These are phyloP conservation scores for Brachyistius frenatus DNA, from an alignment of 2,113 vertebrate genomes.

Conservation along the genomic window DNA sequence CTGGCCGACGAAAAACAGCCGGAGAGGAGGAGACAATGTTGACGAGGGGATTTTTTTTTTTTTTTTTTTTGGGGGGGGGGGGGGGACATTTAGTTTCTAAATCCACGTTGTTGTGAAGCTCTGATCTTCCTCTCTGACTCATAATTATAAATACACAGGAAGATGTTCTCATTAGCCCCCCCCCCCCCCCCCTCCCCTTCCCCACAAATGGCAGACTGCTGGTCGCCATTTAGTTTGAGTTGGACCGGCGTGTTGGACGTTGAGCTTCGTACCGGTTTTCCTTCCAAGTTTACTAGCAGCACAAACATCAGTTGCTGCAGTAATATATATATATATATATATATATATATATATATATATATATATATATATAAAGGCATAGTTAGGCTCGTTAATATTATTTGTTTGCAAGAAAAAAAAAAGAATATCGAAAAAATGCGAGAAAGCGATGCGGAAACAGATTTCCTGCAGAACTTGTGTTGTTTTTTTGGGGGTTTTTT, in stretches of 20 bases:
- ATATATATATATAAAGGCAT: too few relatives aligned
- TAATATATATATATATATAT: too few relatives aligned
- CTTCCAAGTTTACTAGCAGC: not conserved
- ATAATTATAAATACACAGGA: constrained; percentile 54
- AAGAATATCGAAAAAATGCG: too few relatives aligned
- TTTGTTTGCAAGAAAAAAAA: too few relatives aligned
- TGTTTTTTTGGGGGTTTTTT: too few relatives aligned
- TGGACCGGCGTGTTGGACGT: not conserved
- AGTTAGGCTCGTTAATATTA: too few relatives aligned
- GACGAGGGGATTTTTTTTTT: constrained; percentile 35
- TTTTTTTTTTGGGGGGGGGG: too few relatives aligned
- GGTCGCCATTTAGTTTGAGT: not conserved
- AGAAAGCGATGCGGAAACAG: too few relatives aligned
- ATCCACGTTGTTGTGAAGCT: constrained; percentile 21
- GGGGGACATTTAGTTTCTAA: constrained; percentile 60
- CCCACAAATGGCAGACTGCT: not conserved
- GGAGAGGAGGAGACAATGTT: constrained; percentile 51
- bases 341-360: too few relatives aligned
- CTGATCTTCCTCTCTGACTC: constrained; percentile 22
- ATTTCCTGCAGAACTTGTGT: too few relatives aligned
- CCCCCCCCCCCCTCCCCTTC: not conserved
- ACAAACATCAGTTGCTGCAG: not conserved
- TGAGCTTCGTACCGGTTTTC: not conserved
- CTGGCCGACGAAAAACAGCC: constrained; percentile 63
- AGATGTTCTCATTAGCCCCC: not conserved